Evolutionary conservation across 2,113 vertebrate genomes (phyloP).

Genomic region (Gallinago paraguaiae): DNA sequence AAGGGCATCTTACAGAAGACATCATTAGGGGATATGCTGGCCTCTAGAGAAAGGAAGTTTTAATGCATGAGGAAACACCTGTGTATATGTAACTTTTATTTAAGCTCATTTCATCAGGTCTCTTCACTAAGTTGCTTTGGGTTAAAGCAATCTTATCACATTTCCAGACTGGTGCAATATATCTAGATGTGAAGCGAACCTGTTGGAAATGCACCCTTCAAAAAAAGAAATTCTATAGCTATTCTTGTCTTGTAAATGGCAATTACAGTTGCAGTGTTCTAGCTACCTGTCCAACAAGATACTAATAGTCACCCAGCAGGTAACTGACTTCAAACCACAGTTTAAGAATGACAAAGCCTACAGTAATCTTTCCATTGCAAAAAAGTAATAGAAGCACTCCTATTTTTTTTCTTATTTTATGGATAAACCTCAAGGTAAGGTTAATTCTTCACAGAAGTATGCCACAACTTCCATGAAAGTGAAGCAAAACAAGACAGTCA

Average conservation of each 20-base stretch:
- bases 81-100: not conserved
- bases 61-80: slow-evolving; percentile 38
- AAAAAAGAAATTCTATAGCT: not conserved
- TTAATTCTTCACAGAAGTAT: not conserved
- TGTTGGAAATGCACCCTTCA: not conserved
- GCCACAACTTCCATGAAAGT: not conserved
- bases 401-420: not conserved
- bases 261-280: not conserved
- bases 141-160: not conserved
- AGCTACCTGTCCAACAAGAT: not conserved
- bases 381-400: not conserved
- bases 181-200: not conserved
- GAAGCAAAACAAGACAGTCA: not conserved
- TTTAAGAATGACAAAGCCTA: not conserved
- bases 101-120: not conserved
- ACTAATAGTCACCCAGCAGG: not conserved
- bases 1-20: not conserved
- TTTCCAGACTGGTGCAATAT: not conserved
- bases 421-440: not conserved
- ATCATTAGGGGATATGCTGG: not conserved
- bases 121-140: not conserved
- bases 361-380: not conserved
- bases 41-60: slow-evolving; percentile 6
- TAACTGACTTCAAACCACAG: not conserved
- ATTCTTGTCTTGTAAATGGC: not conserved